Conservation (phyloP, 2,888 invertebrate genomes). For the Macrophya alboannulata region DNA sequence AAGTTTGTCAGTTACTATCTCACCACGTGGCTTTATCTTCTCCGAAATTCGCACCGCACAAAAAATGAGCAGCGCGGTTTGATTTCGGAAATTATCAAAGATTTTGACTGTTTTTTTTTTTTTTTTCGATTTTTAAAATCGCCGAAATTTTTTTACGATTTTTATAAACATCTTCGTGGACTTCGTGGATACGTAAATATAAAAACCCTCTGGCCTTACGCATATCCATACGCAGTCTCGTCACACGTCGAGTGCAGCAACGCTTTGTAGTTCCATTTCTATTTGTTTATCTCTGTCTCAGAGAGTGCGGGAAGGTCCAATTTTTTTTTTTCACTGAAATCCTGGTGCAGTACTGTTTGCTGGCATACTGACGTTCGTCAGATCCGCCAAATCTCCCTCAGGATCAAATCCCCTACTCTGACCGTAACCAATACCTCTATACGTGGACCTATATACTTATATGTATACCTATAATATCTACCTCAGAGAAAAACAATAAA, state of each 20-base stretch:
- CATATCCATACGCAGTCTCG: background rate
- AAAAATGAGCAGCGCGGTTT: no score
- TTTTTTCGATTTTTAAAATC: background rate
- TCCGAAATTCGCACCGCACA: background rate
- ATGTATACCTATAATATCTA: background rate
- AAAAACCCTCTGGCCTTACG: background rate
- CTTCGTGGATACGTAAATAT: background rate
- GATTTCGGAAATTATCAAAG: no score
- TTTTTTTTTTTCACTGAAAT: constrained; percentile 57
- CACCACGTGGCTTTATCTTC: background rate
- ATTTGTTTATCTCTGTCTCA: constrained; percentile 60
- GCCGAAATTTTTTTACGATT: background rate
- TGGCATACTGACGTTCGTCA: constrained; percentile 58
- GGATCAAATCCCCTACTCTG: constrained; percentile 50
- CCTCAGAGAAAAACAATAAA: constrained; percentile 63
- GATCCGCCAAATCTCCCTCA: constrained; percentile 63
- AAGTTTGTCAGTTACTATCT: background rate
- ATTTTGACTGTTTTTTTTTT: background rate
- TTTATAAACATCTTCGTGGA: background rate
- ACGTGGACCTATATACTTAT: background rate
- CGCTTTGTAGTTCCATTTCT: constrained; percentile 36
- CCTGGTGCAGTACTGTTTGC: constrained; percentile 53
- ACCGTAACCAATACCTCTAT: background rate
- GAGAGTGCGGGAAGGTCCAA: constrained; percentile 49
- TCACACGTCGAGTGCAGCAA: constrained; percentile 11